Conservation (phyloP, 2,113 vertebrate species). For the Spheniscus mendiculus region DNA sequence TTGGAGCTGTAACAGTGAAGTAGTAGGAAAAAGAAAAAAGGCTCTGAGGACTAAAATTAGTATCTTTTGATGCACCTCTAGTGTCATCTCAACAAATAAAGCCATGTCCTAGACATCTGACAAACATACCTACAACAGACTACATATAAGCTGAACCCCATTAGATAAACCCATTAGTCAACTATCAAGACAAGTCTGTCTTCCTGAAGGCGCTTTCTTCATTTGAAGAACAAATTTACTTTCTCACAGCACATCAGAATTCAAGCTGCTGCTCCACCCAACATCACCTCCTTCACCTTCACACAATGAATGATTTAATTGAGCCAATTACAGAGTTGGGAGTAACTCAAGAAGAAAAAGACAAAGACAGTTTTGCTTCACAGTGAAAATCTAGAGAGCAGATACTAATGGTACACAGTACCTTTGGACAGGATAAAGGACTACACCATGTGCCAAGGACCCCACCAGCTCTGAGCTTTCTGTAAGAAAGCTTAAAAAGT, state of each 20-base stretch:
- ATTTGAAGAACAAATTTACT: background rate
- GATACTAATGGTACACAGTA: background rate
- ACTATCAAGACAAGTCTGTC: background rate
- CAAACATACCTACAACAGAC: background rate
- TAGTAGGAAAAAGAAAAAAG: background rate
- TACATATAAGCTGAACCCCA: background rate
- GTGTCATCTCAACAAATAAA: background rate
- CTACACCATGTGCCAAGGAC: background rate
- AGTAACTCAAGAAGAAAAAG: background rate
- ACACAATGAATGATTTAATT: background rate
- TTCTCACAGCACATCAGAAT: background rate
- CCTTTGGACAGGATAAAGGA: background rate
- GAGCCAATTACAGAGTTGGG: background rate
- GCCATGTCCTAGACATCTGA: background rate
- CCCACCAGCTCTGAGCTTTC: background rate
- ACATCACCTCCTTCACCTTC: background rate
- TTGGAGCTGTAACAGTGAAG: background rate
- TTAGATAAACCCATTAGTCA: background rate
- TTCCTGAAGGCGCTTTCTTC: background rate
- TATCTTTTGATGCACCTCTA: background rate
- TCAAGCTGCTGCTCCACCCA: background rate
- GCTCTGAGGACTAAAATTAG: background rate
- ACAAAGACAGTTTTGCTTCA: background rate
- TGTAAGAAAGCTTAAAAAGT: background rate
- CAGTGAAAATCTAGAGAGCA: background rate